phyloP scores from a whole-genome alignment of 2,797 vertebrate species.

The Gallinago stenura region DNA sequence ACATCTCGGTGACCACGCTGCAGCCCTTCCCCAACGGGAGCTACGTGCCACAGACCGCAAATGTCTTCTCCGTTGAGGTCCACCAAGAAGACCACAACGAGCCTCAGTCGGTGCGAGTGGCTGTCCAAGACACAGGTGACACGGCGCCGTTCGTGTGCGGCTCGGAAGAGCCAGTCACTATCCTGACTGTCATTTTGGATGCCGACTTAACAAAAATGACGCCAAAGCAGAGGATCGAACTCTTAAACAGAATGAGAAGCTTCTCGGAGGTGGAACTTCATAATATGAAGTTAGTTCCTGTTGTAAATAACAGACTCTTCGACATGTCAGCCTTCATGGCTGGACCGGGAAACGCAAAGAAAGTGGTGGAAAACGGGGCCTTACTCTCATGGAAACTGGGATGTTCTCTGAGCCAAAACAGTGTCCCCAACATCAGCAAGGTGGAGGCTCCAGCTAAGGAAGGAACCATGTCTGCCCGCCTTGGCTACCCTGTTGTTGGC shows the following conservation, averaged over 20 bases:
- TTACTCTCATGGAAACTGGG: slow-evolving; percentile 97
- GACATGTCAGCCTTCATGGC: slow-evolving; percentile 99
- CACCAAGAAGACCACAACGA: slow-evolving; percentile 92
- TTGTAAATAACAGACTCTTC: slow-evolving; percentile 97
- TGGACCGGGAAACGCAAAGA: slow-evolving; percentile 97
- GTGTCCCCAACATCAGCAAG: slow-evolving; percentile 90
- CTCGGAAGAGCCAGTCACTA: slow-evolving; percentile 90
- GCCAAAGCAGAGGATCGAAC: slow-evolving; percentile 88
- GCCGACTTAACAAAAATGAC: slow-evolving; percentile 97
- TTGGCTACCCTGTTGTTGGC: slow-evolving; percentile 96
- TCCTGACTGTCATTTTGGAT: slow-evolving; percentile 96
- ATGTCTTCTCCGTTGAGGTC: slow-evolving; percentile 93
- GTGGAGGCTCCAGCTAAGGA: slow-evolving; percentile 93
- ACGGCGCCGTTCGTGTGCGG: slow-evolving; percentile 82
- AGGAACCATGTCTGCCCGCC: slow-evolving; percentile 92
- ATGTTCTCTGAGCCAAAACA: slow-evolving; percentile 92
- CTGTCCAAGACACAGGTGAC: slow-evolving; percentile 75
- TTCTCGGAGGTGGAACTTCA: slow-evolving; percentile 91
- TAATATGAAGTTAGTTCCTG: slow-evolving; percentile 94
- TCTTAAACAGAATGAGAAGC: slow-evolving; percentile 89
- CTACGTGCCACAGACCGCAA: slow-evolving; percentile 81
- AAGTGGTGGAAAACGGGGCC: slow-evolving; percentile 97
- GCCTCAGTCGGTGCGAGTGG: slow-evolving; percentile 80
- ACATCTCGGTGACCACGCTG: slow-evolving; percentile 87
- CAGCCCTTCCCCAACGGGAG: slow-evolving; percentile 82